phyloP scores from a whole-genome alignment of 2,888 invertebrate species.

The Magallana nippona region DNA sequence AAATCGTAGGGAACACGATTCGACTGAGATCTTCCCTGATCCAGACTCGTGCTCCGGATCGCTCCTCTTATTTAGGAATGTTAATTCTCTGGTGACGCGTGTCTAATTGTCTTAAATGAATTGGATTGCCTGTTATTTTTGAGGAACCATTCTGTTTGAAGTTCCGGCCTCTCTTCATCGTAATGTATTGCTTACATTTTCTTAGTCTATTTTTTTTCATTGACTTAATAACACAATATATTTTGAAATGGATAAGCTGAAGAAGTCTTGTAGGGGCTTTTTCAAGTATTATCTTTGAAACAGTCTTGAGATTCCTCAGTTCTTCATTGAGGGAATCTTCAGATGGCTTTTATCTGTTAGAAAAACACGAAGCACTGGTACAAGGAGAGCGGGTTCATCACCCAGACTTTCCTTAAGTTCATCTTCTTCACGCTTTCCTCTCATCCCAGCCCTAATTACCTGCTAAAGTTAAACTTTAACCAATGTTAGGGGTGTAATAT shows the following conservation, averaged over 20 bases:
- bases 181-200: conserved; percentile 14
- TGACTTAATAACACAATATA: neutral
- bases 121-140: conserved; percentile 17
- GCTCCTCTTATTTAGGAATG: conserved; percentile 23
- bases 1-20: neutral
- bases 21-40: neutral
- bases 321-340: neutral
- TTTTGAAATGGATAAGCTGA: neutral
- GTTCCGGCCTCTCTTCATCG: neutral
- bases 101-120: neutral
- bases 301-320: neutral
- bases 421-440: neutral
- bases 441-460: neutral
- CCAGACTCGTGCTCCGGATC: neutral
- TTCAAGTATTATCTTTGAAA: neutral
- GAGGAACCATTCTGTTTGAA: neutral
- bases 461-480: too few relatives aligned
- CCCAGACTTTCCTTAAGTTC: neutral
- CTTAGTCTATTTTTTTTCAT: neutral
- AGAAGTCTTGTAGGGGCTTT: neutral
- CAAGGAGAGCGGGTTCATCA: conserved; percentile 1
- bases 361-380: neutral
- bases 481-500: too few relatives aligned
- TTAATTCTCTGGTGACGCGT: neutral
- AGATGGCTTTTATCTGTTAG: conserved; percentile 23